Conservation (phyloP, 2,797 vertebrate genomes). For the Enteromius radiatus region DNA sequence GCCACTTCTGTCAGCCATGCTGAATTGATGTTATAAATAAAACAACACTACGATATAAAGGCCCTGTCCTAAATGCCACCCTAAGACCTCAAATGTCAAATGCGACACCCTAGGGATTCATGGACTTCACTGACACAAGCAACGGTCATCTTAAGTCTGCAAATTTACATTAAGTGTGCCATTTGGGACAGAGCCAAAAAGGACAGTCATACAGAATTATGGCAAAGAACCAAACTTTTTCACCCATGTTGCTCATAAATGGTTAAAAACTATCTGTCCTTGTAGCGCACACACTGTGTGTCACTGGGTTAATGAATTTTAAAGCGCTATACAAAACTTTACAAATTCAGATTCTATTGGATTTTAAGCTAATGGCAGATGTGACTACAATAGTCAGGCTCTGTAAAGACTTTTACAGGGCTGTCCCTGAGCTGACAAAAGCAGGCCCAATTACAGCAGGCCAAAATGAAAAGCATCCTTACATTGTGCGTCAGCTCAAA, state of each 20-base stretch:
- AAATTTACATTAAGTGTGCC: not conserved
- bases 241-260: not conserved
- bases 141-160: not conserved
- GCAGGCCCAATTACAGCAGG: constrained; percentile 44
- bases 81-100: constrained; percentile 32
- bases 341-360: constrained; percentile 66
- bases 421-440: constrained; percentile 57
- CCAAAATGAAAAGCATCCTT: constrained; percentile 76
- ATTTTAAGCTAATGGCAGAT: constrained; percentile 69
- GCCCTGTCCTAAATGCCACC: constrained; percentile 20
- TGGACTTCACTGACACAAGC: constrained; percentile 15
- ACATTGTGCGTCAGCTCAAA: constrained; percentile 95
- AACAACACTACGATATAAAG: constrained; percentile 10
- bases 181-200: constrained; percentile 11
- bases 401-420: constrained; percentile 54
- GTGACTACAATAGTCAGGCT: constrained; percentile 61
- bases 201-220: not conserved
- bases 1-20: not conserved
- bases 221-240: not conserved
- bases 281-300: not conserved
- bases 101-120: not conserved
- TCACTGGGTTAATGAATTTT: constrained; percentile 55
- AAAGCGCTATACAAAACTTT: constrained; percentile 68
- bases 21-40: constrained; percentile 26
- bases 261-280: not conserved